Evolutionary conservation across 92 coral and sea anemone genomes (phyloP), one percentile per base, ranked within the genome.

Genomic region (Epizoanthus illoricatus): DNA sequence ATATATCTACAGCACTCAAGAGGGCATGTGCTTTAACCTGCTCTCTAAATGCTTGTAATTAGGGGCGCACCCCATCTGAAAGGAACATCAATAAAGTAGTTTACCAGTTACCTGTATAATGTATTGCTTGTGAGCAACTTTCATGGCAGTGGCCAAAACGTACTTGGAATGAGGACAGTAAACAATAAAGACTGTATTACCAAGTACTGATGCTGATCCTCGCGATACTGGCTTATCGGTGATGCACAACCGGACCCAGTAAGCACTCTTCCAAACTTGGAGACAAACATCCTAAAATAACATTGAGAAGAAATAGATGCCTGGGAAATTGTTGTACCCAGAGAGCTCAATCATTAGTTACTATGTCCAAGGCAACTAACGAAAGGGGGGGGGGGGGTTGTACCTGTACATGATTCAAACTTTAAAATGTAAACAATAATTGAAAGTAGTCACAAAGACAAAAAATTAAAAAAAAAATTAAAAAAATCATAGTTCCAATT

Each of bases 161-260:
- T 97, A 89, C 33, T 92, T 86, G 11, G 99, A 89, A 60, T 84
- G 89, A 13, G 99, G 98, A 80, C 87, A 85, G 80, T 97, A 85
- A 41, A 97, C 89, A 33, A 97, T 69, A 84, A 87, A 94, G 12
- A 94, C 83, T 42, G 87, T 75, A 74, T 85, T 87, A 71, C 72
- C 68, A 11, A 20, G 60, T 4, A 86, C 40, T 56, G 88, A 83
- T 6, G 78, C 71, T 20, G 89, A 69, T 17, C 71, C 62, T 11
- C 75, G 68, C 2, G 80, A 17, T 71, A 74, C 47, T 40, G 72
- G 71, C 71, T 87, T 78, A 60, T 88, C 88, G 61, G 45, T 24
- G 55, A 97, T 73, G 12, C 81, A 82, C 43, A 97, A 81, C 28
- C 97, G 84, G 47, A 88, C 70, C 97, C 98, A 96, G 61, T 91